These are phyloP conservation scores for Halocynthia aurantium DNA, from an alignment of 23 tunicate species.

Conservation along the genomic window DNA sequence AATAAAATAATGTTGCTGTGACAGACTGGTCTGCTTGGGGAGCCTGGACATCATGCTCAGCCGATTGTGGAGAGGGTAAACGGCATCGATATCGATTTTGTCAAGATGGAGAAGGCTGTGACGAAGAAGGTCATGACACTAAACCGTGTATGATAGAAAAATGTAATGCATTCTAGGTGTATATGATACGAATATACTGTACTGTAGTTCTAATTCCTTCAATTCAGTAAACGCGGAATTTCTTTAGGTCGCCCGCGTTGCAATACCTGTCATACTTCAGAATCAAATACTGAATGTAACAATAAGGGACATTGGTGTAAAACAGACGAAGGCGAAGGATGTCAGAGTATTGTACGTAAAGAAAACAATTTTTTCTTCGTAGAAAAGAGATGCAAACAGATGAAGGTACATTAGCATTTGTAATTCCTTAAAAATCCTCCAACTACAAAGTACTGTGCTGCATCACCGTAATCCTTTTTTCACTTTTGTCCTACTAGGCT, in stretches of 20 bases:
- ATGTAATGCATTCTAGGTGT: neutral
- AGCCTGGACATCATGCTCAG: constrained; percentile 28
- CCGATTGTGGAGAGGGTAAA: constrained; percentile 23
- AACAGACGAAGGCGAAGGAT: constrained; percentile 21
- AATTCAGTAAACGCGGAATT: neutral
- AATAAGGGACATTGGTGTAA: constrained; percentile 3
- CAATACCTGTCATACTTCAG: constrained; percentile 2
- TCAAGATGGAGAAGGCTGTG: constrained; percentile 8
- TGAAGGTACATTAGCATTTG: constrained; percentile 5
- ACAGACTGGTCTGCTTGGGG: constrained; percentile 28
- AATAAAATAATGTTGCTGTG: neutral
- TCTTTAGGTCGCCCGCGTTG: constrained; percentile 8
- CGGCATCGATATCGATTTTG: constrained; percentile 14
- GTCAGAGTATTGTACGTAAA: constrained; percentile 23
- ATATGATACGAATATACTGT: neutral
- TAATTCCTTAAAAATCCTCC: neutral
- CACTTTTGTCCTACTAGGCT: constrained; percentile 1
- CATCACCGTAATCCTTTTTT: neutral
- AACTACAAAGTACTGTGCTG: neutral
- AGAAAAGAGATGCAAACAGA: constrained; percentile 27
- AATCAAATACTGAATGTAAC: constrained; percentile 13
- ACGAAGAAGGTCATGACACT: neutral
- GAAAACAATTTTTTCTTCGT: constrained; percentile 12
- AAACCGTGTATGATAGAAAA: neutral
- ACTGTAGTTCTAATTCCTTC: neutral